Conservation (phyloP, 2,113 vertebrate species). For the Rana temporaria region DNA sequence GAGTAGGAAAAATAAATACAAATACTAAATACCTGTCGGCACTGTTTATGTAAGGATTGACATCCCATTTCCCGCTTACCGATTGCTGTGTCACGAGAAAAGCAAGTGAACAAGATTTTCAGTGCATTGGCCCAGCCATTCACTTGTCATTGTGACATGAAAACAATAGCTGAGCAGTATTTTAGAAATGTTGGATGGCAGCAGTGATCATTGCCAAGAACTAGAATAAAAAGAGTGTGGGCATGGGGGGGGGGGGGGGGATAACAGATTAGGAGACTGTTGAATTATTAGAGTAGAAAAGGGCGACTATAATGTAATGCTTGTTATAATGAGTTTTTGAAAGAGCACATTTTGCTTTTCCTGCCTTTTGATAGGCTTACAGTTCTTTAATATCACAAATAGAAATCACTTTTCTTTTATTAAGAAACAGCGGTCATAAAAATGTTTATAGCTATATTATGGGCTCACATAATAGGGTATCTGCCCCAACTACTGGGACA, state of each 20-base stretch:
- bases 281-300: not conserved
- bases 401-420: too few species aligned
- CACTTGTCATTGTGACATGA: conserved; percentile 31
- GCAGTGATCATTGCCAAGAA: conserved; percentile 1
- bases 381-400: too few species aligned
- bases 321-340: not conserved
- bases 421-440: not conserved
- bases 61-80: not conserved
- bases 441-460: not conserved
- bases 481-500: too few species aligned
- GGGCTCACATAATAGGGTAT: too few species aligned
- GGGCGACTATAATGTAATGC: not conserved
- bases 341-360: not conserved
- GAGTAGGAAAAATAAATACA: conserved; percentile 23
- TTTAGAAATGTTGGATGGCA: conserved; percentile 24
- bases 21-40: conserved; percentile 19
- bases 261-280: not conserved
- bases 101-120: conserved; percentile 44
- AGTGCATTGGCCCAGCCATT: conserved; percentile 31
- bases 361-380: not conserved
- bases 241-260: not conserved
- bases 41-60: conserved; percentile 7
- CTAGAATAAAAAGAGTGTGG: not conserved
- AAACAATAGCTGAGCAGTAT: conserved; percentile 45
- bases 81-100: conserved; percentile 23